Evolutionary conservation across 2,888 invertebrate species (phyloP).

Genomic region (Nemurella pictetii): DNA sequence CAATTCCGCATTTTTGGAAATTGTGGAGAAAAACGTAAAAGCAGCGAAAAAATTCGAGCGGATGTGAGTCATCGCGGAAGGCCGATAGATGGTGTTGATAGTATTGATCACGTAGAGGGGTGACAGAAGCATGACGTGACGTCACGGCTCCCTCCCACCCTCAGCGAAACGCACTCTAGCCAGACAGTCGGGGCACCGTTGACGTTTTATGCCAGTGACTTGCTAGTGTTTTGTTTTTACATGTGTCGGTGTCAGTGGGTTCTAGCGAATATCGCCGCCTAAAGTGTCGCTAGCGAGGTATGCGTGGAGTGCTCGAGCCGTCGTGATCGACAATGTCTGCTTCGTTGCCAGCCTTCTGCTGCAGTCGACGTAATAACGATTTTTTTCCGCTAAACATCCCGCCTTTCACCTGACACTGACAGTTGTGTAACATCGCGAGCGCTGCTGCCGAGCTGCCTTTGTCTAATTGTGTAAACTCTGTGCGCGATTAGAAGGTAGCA

Average conservation of each 20-base stretch:
- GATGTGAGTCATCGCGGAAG: neutral
- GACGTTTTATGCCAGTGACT: neutral
- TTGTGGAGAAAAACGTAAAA: neutral
- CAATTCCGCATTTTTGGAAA: neutral
- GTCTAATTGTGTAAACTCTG: neutral
- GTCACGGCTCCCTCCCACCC: neutral
- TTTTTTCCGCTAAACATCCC: conserved; percentile 30
- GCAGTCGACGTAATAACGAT: conserved; percentile 16
- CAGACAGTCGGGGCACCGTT: neutral
- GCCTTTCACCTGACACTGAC: conserved; percentile 38
- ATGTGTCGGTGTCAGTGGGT: neutral
- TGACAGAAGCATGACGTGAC: neutral
- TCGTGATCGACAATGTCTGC: neutral
- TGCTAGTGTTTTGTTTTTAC: neutral
- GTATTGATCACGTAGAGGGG: conserved; percentile 18
- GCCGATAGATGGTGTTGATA: conserved; percentile 22
- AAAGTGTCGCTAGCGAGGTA: neutral
- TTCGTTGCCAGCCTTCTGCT: neutral
- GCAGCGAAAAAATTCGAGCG: neutral
- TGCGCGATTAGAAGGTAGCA: neutral
- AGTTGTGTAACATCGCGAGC: conserved; percentile 38
- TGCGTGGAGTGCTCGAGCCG: neutral
- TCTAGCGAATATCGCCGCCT: neutral
- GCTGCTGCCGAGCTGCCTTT: conserved; percentile 11
- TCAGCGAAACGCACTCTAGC: neutral